Evolutionary conservation across 2,888 invertebrate genomes (phyloP).

Genomic region (Phaonia tiefii): DNA sequence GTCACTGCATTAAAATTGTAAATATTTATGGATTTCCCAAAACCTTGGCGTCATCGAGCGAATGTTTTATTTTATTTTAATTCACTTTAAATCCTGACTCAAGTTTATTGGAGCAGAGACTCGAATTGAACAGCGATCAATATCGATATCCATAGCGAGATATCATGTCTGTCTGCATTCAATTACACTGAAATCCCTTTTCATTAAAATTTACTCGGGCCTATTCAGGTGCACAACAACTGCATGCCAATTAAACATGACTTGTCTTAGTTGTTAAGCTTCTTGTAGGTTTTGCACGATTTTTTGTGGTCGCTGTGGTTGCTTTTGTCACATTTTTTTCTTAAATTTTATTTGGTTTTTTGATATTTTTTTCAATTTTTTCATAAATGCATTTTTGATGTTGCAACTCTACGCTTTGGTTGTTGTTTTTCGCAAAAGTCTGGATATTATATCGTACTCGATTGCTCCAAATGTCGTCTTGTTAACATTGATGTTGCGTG

Average conservation of each 20-base stretch:
- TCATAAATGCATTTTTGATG: constrained; percentile 24
- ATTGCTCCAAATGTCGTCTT: constrained; percentile 54
- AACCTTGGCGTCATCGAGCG: constrained; percentile 55
- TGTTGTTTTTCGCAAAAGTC: constrained; percentile 37
- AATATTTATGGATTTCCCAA: constrained; percentile 59
- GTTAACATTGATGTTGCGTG: constrained; percentile 35
- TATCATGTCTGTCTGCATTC: not conserved
- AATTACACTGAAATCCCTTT: constrained; percentile 15
- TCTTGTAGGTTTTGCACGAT: constrained; percentile 33
- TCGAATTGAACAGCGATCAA: constrained; percentile 6
- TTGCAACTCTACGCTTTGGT: no score
- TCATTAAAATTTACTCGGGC: constrained; percentile 1
- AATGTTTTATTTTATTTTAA: constrained; percentile 16
- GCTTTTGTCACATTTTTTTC: no score
- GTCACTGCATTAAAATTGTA: not conserved
- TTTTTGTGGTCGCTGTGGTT: constrained; percentile 10
- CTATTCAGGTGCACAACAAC: constrained; percentile 18
- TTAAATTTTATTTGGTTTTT: not conserved
- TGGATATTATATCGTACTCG: constrained; percentile 46
- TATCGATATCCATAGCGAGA: constrained; percentile 17
- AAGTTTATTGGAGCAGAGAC: constrained; percentile 43
- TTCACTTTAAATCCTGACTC: constrained; percentile 54
- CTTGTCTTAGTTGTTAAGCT: not conserved
- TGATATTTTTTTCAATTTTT: not conserved
- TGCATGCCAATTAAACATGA: constrained; percentile 29